Evolutionary conservation across 2,797 vertebrate genomes (phyloP).

Genomic region (Rhabdophis nuchalis): DNA sequence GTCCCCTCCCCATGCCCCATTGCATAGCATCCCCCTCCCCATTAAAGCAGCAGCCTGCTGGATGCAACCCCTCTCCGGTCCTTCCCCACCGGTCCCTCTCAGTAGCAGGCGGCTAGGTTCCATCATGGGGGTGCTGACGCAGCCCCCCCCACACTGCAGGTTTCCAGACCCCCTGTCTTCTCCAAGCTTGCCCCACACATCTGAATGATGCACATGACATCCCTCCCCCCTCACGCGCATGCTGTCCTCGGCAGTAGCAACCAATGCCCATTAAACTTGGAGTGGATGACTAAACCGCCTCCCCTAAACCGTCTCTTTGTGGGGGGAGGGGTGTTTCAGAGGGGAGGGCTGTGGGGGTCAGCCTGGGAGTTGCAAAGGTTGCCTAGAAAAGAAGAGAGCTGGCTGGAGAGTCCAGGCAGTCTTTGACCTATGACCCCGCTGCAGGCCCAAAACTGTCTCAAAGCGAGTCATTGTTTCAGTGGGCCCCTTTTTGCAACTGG

Average conservation of each 20-base stretch:
- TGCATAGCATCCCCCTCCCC: too few relatives aligned
- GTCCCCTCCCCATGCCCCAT: neutral
- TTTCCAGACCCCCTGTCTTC: neutral
- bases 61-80: neutral
- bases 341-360: neutral
- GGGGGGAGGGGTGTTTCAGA: rapidly evolving
- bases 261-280: neutral
- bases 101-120: neutral
- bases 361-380: neutral
- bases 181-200: neutral
- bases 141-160: too few relatives aligned
- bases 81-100: too few relatives aligned
- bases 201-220: neutral
- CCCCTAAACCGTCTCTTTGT: neutral
- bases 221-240: neutral
- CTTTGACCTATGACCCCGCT: too few relatives aligned
- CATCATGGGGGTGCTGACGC: neutral
- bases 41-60: neutral
- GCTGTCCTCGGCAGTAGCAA: conserved; percentile 11
- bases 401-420: too few relatives aligned
- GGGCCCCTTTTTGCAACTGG: too few relatives aligned
- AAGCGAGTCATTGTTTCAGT: too few relatives aligned
- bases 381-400: neutral
- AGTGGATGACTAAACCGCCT: neutral
- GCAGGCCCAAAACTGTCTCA: too few relatives aligned